Evolutionary conservation across 2,888 invertebrate species (phyloP).

Genomic region (Papilio demoleus): DNA sequence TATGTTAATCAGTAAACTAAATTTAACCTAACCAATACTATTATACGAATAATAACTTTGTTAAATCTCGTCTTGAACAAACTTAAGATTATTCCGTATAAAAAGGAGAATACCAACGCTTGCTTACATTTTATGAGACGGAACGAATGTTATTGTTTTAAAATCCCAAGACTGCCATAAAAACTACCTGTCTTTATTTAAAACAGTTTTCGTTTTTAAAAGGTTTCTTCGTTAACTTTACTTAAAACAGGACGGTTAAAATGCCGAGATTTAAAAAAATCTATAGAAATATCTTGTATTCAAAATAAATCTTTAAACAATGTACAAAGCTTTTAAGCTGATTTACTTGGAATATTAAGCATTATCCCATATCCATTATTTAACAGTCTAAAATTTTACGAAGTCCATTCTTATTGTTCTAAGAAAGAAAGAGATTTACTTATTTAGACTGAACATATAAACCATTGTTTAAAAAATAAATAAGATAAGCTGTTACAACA

Average conservation of each 20-base stretch:
- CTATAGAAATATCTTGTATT: background rate
- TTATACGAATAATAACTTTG: background rate
- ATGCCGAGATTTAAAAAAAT: too few species aligned
- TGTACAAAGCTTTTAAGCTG: background rate
- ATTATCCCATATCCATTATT: too few species aligned
- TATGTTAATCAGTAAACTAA: background rate
- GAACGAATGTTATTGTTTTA: conserved; percentile 18
- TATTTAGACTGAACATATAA: too few species aligned
- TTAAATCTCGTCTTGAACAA: background rate
- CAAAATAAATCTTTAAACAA: background rate
- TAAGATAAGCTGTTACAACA: too few species aligned
- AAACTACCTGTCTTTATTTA: conserved; percentile 15
- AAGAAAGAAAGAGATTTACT: background rate
- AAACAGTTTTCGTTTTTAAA: conserved; percentile 2
- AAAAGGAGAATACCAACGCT: conserved; percentile 1
- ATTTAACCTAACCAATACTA: background rate
- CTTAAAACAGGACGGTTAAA: too few species aligned
- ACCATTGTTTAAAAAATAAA: background rate
- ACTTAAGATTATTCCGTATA: conserved; percentile 1
- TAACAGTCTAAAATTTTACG: too few species aligned
- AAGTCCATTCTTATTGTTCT: background rate
- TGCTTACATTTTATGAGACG: conserved; percentile 14
- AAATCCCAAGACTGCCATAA: conserved; percentile 25
- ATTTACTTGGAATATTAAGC: background rate
- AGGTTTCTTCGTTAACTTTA: background rate